Evolutionary conservation across 1,140 invertebrate species (phyloP).

Genomic region (Caenorhabditis latens): DNA sequence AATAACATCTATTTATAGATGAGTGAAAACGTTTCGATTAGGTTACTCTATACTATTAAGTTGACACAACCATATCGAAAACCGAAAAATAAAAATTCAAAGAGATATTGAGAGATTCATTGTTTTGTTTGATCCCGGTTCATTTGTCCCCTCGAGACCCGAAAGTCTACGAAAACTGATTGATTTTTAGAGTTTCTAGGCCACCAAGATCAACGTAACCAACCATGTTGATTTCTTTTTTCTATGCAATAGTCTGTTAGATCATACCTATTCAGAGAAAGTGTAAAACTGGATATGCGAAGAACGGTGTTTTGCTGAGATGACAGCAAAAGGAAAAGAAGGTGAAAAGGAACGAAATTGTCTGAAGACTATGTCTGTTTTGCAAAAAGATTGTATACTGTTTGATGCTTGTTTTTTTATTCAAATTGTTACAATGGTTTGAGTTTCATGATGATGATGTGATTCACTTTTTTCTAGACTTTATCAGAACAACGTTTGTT

Average conservation of each 20-base stretch:
- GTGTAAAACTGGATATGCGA: constrained; percentile 44
- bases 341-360: constrained; percentile 19
- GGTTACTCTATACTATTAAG: constrained; percentile 36
- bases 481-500: too few species aligned
- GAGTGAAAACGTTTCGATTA: background rate
- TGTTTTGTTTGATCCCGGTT: background rate
- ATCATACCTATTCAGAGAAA: constrained; percentile 27
- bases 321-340: background rate
- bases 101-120: background rate
- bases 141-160: background rate
- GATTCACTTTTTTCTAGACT: too few species aligned
- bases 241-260: background rate
- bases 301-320: constrained; percentile 6
- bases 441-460: too few species aligned
- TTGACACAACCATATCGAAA: constrained; percentile 5
- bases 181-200: too few species aligned
- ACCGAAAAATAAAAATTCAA: background rate
- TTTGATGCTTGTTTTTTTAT: background rate
- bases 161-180: too few species aligned
- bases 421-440: background rate
- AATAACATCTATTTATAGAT: constrained; percentile 29
- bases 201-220: too few species aligned
- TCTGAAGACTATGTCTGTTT: constrained; percentile 8
- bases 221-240: background rate
- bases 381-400: constrained; percentile 5